Evolutionary conservation across 2,797 vertebrate species (phyloP), one percentile per base, ranked within the genome.

Genomic region (Fistularia commersonii): DNA sequence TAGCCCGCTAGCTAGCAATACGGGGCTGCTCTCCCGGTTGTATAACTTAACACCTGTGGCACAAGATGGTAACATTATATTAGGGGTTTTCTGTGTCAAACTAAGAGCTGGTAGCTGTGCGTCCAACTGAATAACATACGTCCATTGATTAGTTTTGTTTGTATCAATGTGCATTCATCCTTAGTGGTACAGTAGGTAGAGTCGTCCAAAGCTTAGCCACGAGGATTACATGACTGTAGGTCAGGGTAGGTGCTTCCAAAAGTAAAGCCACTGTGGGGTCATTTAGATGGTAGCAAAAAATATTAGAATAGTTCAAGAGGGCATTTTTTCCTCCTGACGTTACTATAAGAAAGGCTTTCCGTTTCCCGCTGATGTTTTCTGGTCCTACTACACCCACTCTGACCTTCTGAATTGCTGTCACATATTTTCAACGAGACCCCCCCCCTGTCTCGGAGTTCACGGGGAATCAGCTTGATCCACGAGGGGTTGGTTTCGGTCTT

Each of bases 31-130:
- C 36, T 55, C 57, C 48, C 48, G 73, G 67, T 85, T 89, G 85
- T 84, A 77, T 87, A 87, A 86, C 73, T 23, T 32, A 80, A 78
- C 85, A 87, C 82, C 81, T 86, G 84, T 87, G 78, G 82, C 72
- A 63, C 47, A 45, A 61, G 64, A 74, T 39, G 38, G 38, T 39
- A 66, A 11, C 6, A 10, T 48, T 63, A 43, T 32, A 57, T 70
- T 57, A 14, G 59, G 40, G 9, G 36, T 15, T 44, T 43, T 41
- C 2, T 39, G n/a, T 39, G 40, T 6, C 8, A 33, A 1, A 55
- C 6, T 45, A 32, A 6, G 14, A 31, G 47, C 2, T 40, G 5
- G 3, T 41, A 8, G 2, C 3, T 32, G 41, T 33, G 47, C 45
- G 42, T 10, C 13, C 1, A 6, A 35, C 15, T 32, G 13, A 11